These are phyloP conservation scores for Philopotamus ludificatus DNA, from an alignment of 1,140 invertebrate species.

Conservation along the genomic window DNA sequence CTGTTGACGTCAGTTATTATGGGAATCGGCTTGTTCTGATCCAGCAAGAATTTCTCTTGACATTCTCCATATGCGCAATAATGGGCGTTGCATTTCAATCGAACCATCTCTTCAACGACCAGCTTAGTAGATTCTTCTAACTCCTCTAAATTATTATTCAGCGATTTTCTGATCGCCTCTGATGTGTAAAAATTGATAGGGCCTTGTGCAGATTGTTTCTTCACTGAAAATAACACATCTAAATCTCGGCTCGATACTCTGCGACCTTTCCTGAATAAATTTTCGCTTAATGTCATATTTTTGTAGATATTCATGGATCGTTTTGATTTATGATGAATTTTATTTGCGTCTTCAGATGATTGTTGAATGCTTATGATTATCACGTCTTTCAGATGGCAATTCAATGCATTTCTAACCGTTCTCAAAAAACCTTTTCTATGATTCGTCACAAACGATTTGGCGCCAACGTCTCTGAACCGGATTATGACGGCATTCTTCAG, in stretches of 20 bases:
- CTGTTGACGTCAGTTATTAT: constrained; percentile 72
- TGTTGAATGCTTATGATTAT: constrained; percentile 65
- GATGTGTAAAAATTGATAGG: constrained; percentile 56
- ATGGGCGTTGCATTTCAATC: constrained; percentile 69
- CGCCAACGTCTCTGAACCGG: constrained; percentile 69
- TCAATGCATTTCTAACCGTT: constrained; percentile 70
- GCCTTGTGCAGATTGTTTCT: constrained; percentile 51
- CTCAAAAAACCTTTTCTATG: constrained; percentile 77
- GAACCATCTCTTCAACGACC: constrained; percentile 70
- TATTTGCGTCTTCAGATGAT: constrained; percentile 48
- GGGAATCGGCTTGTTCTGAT: constrained; percentile 64
- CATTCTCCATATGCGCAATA: constrained; percentile 77
- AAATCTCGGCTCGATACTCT: constrained; percentile 60
- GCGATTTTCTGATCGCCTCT: constrained; percentile 62
- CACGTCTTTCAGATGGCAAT: constrained; percentile 67
- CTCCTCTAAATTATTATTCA: constrained; percentile 65
- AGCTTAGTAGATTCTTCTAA: constrained; percentile 71
- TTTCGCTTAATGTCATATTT: not conserved
- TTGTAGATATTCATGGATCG: constrained; percentile 16
- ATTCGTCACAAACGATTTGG: constrained; percentile 78
- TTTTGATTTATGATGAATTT: constrained; percentile 35
- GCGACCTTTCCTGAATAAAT: constrained; percentile 34
- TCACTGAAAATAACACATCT: constrained; percentile 80
- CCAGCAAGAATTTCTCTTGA: constrained; percentile 69
- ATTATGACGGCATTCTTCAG: constrained; percentile 77